Base-by-base conservation (phyloP, 2,888 invertebrate genomes). In the Cryptops parisi region DNA sequence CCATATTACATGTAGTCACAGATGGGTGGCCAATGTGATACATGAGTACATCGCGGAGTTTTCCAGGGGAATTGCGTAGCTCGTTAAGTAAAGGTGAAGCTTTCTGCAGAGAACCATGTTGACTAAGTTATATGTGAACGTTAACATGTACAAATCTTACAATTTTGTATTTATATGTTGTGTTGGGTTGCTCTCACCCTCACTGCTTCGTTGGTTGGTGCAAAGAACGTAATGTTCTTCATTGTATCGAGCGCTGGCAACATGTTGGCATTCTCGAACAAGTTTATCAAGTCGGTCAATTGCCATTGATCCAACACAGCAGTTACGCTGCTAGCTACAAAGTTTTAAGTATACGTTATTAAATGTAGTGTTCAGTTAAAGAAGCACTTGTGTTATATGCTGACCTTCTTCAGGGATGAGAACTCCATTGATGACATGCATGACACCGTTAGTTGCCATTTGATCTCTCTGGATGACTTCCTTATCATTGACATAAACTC, bases 371-470 rank as follows among this genome's bases (percentile, higher is more conserved):
- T 17, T 25, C 12, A 39, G 19, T 38, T 27, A 27, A 38, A 47
- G 9, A 41, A 26, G 2, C 17, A 47, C 60, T 57, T 33, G 6
- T 33, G 15, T 9, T 33, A 9, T 33, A 33, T 9, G 6, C 15
- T 33, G 62, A 74, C 75, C 75, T 22, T 76, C 74, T 57, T 79
- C 76, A 0, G 81, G 81, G 51, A 80, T 73, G 44, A 82, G 64
- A 24, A 82, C 74, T 2, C 74, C 73, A 61, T 82, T 80, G 57
- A 83, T 74, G 25, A 79, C 70, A 64, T 83, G 81, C 25, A 84
- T 64, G 2, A 83, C 80, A n/a, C 83, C 84, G 67, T 84, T 82
- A 1, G 77, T 79, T 12, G 76, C 81, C 68, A 83, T 75, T 39
- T 65, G 69, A 64, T 83, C 82, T 2, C 71, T 66, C 53, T 73